Base-by-base conservation (phyloP, 2,888 invertebrate species). In the Agriopis leucophaearia region DNA sequence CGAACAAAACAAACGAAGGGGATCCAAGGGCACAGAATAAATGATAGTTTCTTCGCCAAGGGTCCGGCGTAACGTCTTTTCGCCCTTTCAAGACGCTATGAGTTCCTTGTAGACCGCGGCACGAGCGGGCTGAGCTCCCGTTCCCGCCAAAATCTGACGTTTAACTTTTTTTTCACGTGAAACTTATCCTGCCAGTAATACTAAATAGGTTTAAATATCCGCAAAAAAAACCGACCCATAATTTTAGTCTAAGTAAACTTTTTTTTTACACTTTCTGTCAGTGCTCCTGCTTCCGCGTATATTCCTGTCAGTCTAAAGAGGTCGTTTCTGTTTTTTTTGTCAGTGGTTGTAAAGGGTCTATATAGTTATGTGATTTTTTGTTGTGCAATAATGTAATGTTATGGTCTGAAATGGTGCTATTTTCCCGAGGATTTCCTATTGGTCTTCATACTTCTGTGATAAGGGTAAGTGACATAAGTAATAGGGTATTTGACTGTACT, bases 41-140 rank as follows among this genome's bases (percentile, higher is more conserved):
- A 13, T n/a, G 18, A 27, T 6, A 55, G 55, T 55, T 27, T 44
- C 42, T 55, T 54, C 1, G 51, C 51, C 85, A 87, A 88, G 92
- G 92, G 92, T 83, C 84, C 78, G 79, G 81, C 84, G 84, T 91
- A 94, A 93, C 93, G 93, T 93, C 92, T 94, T 93, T 93, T 81
- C 78, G 83, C 86, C 89, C 88, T 84, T 83, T 35, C 57, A 92
- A 88, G 88, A 87, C 84, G 70, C 40, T 88, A 75, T 81, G 88
- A 93, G 93, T 94, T 91, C 86, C 90, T 92, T 91, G 81, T 77
- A 86, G 90, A 89, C 87, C 87, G 90, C 84, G 88, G 85, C 85
- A 84, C 86, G 88, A 83, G 90, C 89, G 90, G 88, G 89, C 84
- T 84, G 88, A 84, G 60, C 73, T 66, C 79, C 81, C 42, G 44